phyloP scores from a whole-genome alignment of 2,888 invertebrate genomes.

The Ornithoptera alexandrae region DNA sequence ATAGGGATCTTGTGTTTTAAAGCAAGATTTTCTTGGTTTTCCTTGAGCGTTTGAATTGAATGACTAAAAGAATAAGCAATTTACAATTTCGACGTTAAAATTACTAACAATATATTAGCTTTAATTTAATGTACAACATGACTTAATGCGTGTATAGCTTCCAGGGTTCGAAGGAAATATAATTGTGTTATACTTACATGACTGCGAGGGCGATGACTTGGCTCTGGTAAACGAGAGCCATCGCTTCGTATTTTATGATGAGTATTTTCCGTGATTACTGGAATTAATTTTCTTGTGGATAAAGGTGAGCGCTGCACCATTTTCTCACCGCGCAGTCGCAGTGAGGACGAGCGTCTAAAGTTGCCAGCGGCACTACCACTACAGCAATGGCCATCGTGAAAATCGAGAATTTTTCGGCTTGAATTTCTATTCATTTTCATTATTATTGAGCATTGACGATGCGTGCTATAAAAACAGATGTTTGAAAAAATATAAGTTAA shows the following conservation, averaged over 20 bases:
- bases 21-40: constrained; percentile 64
- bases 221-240: constrained; percentile 68
- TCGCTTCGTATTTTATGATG: constrained; percentile 71
- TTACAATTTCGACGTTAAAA: constrained; percentile 1
- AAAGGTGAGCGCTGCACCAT: constrained; percentile 78
- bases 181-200: constrained; percentile 67
- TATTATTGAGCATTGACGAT: constrained; percentile 63
- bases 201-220: constrained; percentile 78
- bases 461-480: constrained; percentile 68
- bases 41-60: constrained; percentile 64
- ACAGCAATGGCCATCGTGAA: constrained; percentile 75
- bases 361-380: constrained; percentile 75
- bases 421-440: constrained; percentile 73
- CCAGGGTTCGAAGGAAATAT: background rate
- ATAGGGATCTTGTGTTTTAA: constrained; percentile 61
- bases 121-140: background rate
- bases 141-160: background rate
- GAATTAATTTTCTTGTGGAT: constrained; percentile 77
- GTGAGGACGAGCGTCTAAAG: constrained; percentile 83
- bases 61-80: constrained; percentile 57
- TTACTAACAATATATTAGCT: background rate
- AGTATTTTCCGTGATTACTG: constrained; percentile 82
- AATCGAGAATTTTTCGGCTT: constrained; percentile 65
- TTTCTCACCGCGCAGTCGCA: constrained; percentile 85
- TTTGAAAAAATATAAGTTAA: constrained; percentile 35